Evolutionary conservation across 1,140 invertebrate species (phyloP).

Genomic region (Ips nitidus): DNA sequence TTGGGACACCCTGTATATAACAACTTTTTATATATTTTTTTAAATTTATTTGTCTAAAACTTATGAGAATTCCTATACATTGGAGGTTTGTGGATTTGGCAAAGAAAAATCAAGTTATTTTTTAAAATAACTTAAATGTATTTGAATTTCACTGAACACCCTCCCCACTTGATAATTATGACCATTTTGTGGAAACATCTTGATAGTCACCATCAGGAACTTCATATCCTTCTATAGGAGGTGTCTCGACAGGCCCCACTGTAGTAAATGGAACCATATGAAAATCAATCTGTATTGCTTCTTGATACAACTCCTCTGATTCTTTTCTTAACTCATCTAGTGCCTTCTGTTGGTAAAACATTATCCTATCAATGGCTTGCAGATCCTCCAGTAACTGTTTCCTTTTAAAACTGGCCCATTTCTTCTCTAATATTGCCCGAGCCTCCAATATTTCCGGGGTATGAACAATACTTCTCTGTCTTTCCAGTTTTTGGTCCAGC

Average conservation of each 20-base stretch:
- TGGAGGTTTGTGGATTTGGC: too few relatives aligned
- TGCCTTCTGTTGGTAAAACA: constrained; percentile 72
- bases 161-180: constrained; percentile 42
- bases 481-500: constrained; percentile 57
- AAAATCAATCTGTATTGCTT: constrained; percentile 76
- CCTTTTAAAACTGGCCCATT: constrained; percentile 72
- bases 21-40: too few relatives aligned
- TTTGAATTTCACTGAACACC: too few relatives aligned
- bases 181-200: constrained; percentile 81
- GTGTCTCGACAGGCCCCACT: constrained; percentile 74
- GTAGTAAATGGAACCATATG: constrained; percentile 65
- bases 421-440: constrained; percentile 63
- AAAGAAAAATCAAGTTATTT: too few relatives aligned
- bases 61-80: too few relatives aligned
- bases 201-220: constrained; percentile 82
- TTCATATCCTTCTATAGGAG: constrained; percentile 75
- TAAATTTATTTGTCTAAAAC: too few relatives aligned
- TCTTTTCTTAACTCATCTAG: constrained; percentile 72
- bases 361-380: constrained; percentile 67
- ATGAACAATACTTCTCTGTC: constrained; percentile 56
- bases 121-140: too few relatives aligned
- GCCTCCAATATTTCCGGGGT: constrained; percentile 57
- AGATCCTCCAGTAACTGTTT: constrained; percentile 64
- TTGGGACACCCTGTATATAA: too few relatives aligned
- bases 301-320: constrained; percentile 80